A percentile compares a stretch with the other conserved stretches of the same genome.
Conservation (phyloP, 1,140 invertebrate species). For the Fopius arisanus region DNA sequence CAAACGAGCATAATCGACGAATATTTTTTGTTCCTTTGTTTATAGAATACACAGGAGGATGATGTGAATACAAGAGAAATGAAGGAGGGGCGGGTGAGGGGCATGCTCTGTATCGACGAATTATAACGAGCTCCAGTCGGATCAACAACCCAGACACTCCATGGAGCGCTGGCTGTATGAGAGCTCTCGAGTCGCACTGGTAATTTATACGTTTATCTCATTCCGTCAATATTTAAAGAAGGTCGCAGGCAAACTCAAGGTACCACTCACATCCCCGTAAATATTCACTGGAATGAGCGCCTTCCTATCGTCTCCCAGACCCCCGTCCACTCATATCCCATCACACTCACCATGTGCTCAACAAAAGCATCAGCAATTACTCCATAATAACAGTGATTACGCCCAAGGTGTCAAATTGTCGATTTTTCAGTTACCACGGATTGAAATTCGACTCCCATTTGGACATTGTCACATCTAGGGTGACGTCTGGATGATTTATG, state of each 20-base stretch:
- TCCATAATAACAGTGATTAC: not conserved
- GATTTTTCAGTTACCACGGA: not conserved
- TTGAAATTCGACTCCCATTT: conserved; percentile 8
- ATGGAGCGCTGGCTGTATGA: conserved; percentile 38
- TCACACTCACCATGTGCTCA: not conserved
- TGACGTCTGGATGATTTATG: conserved; percentile 7
- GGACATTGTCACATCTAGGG: not conserved
- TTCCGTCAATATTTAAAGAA: conserved; percentile 58
- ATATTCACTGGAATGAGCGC: conserved; percentile 35
- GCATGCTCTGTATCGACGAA: conserved; percentile 40
- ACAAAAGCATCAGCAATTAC: not conserved
- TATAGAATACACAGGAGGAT: not conserved
- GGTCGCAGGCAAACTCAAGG: conserved; percentile 29
- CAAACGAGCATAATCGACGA: not conserved
- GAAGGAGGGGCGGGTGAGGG: not conserved
- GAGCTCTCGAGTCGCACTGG: conserved; percentile 45
- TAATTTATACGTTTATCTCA: conserved; percentile 59
- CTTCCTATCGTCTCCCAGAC: not conserved
- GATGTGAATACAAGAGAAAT: not conserved
- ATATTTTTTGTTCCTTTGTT: not conserved
- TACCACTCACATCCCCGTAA: conserved; percentile 21
- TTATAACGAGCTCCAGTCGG: conserved; percentile 29
- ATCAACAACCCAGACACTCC: conserved; percentile 44
- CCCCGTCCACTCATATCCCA: not conserved
- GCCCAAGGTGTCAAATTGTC: not conserved